phyloP scores from a whole-genome alignment of 2,888 invertebrate species.

The Creontiades dilutus region DNA sequence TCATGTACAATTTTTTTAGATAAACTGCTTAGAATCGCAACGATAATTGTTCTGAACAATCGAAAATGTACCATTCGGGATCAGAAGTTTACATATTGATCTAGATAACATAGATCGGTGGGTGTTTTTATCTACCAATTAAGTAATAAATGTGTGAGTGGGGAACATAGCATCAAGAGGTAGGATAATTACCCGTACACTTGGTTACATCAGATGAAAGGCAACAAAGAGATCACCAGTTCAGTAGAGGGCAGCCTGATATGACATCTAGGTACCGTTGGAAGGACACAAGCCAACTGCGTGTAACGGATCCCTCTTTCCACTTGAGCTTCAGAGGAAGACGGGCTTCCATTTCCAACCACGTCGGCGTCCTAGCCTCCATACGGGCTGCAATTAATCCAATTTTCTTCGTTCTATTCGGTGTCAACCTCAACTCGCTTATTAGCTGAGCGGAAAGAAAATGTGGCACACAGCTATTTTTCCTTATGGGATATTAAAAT shows the following conservation, averaged over 20 bases:
- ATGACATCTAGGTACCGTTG: slow-evolving; percentile 57
- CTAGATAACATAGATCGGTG: too few species aligned
- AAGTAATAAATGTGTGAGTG: too few species aligned
- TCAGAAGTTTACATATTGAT: too few species aligned
- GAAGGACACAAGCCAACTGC: slow-evolving; percentile 55
- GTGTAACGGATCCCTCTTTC: slow-evolving; percentile 44
- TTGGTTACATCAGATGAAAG: not conserved
- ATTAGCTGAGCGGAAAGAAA: slow-evolving; percentile 1
- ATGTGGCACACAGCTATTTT: too few species aligned
- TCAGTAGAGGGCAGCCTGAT: slow-evolving; percentile 30
- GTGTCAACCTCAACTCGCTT: not conserved
- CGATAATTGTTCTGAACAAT: too few species aligned
- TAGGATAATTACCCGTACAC: not conserved
- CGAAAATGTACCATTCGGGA: too few species aligned
- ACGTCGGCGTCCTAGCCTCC: slow-evolving; percentile 21
- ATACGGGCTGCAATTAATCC: slow-evolving; percentile 52
- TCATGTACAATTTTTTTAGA: too few species aligned
- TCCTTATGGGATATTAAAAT: too few species aligned
- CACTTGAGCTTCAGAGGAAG: slow-evolving; percentile 49
- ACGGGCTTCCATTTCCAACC: slow-evolving; percentile 12
- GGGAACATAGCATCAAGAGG: too few species aligned
- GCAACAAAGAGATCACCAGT: slow-evolving; percentile 33
- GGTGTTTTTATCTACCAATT: too few species aligned
- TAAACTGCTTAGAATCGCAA: too few species aligned
- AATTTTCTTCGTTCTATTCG: slow-evolving; percentile 35